These are phyloP conservation scores for Hyles vespertilio DNA, from an alignment of 1,140 invertebrate genomes.

Conservation along the genomic window DNA sequence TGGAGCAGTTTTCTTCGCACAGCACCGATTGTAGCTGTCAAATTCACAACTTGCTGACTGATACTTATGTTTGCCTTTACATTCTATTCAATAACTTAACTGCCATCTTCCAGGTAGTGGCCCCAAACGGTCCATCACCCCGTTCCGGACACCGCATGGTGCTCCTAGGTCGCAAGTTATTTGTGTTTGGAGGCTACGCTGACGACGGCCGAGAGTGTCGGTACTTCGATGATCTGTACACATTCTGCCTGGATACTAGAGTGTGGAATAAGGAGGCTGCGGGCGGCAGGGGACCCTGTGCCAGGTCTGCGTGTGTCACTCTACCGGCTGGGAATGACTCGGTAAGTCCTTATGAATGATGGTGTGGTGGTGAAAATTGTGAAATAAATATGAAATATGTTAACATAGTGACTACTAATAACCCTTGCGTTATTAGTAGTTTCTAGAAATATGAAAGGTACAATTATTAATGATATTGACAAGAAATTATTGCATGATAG, in stretches of 20 bases:
- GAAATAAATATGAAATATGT: no score
- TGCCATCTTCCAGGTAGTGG: slow-evolving; percentile 60
- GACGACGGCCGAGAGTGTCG: slow-evolving; percentile 92
- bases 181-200: slow-evolving; percentile 95
- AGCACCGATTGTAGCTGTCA: no score
- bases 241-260: slow-evolving; percentile 88
- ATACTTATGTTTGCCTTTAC: no score
- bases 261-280: slow-evolving; percentile 87
- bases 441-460: no score
- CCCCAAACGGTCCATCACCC: slow-evolving; percentile 85
- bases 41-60: no score
- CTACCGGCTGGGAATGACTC: slow-evolving; percentile 57
- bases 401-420: no score
- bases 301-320: slow-evolving; percentile 76
- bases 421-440: no score
- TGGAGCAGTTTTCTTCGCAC: no score
- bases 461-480: no score
- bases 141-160: slow-evolving; percentile 95
- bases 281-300: slow-evolving; percentile 79
- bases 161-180: slow-evolving; percentile 83
- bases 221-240: slow-evolving; percentile 93
- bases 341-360: slow-evolving; percentile 31
- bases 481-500: no score
- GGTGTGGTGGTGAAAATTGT: not conserved
- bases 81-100: not conserved